These are phyloP conservation scores for Alviniconcha strummeri DNA, from an alignment of 2,888 invertebrate genomes.

Conservation along the genomic window DNA sequence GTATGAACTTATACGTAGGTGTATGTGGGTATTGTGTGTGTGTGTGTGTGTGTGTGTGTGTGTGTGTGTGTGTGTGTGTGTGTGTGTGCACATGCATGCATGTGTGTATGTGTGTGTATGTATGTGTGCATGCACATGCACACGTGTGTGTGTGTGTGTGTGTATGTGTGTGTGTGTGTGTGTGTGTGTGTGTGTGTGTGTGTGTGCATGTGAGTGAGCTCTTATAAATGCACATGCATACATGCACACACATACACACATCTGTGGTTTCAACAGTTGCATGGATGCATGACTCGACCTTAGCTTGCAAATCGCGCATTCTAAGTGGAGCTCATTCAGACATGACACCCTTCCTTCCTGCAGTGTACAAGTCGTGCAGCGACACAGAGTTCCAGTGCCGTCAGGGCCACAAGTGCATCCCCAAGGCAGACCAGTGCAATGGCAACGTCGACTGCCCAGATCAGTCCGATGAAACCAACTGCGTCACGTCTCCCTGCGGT, in stretches of 20 bases:
- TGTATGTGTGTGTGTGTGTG: background rate
- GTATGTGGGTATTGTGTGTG: too few species aligned
- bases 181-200: constrained; percentile 4
- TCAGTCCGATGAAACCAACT: constrained; percentile 61
- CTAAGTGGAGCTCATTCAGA: too few species aligned
- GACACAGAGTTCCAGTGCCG: constrained; percentile 80
- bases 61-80: too few species aligned
- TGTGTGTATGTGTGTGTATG: background rate
- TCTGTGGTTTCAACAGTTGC: too few species aligned
- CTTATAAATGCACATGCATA: too few species aligned
- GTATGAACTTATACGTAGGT: too few species aligned
- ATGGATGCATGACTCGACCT: too few species aligned
- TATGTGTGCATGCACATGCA: too few species aligned
- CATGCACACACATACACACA: too few species aligned
- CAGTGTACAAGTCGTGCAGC: constrained; percentile 51
- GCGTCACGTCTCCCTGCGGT: constrained; percentile 48
- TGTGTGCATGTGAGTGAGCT: background rate
- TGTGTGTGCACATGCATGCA: too few species aligned
- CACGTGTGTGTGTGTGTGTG: background rate
- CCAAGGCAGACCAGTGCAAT: constrained; percentile 82
- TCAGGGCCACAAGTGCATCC: constrained; percentile 83
- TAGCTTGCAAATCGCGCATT: too few species aligned
- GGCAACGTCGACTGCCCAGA: constrained; percentile 74
- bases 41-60: too few species aligned
- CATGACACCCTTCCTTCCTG: background rate